Evolutionary conservation across 2,797 vertebrate genomes (phyloP).

Genomic region (Coluber constrictor): DNA sequence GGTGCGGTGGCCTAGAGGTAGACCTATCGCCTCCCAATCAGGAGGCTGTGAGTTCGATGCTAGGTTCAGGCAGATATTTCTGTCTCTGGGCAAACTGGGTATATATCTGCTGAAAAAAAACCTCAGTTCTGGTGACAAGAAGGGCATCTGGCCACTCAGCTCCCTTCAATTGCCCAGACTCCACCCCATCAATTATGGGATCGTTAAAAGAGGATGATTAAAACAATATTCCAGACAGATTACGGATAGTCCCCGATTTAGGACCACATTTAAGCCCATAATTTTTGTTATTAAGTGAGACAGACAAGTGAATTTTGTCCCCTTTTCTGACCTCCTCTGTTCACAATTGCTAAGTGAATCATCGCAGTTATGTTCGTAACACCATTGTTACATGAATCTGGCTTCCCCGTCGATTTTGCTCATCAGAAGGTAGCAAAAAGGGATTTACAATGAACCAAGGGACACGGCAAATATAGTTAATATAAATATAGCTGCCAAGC

Average conservation of each 20-base stretch:
- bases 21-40: too few relatives aligned
- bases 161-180: too few relatives aligned
- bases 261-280: not conserved
- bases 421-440: not conserved
- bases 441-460: too few relatives aligned
- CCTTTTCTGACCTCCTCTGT: not conserved
- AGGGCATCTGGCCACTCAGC: too few relatives aligned
- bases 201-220: too few relatives aligned
- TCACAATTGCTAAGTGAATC: not conserved
- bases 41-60: too few relatives aligned
- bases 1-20: too few relatives aligned
- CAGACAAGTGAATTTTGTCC: not conserved
- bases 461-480: not conserved
- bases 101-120: too few relatives aligned
- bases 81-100: too few relatives aligned
- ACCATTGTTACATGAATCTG: not conserved
- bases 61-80: too few relatives aligned
- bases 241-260: not conserved
- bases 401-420: not conserved
- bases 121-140: too few relatives aligned
- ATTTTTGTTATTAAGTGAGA: not conserved
- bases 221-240: not conserved
- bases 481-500: not conserved
- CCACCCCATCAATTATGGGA: too few relatives aligned
- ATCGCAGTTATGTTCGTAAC: not conserved